Base-by-base conservation (phyloP, 1,140 invertebrate genomes). In the Caenorhabditis inopinata region DNA sequence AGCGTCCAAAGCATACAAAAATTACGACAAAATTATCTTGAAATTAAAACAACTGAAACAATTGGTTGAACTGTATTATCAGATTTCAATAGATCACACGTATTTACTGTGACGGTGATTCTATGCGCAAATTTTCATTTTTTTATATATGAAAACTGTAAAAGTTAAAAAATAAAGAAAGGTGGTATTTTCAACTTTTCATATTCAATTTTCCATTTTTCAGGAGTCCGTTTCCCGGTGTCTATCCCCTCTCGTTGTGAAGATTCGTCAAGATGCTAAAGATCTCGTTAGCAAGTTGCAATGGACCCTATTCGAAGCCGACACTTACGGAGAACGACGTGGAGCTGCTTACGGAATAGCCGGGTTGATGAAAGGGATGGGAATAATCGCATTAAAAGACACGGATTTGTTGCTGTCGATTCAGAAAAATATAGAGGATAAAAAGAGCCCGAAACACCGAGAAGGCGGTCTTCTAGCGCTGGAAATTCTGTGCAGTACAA, bases 391-490 rank as follows among this genome's bases (percentile, higher is more conserved):
- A 6, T 29, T 79, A 3, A 49, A 46, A 14, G 78, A 81, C 16
- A 51, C 48, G 16, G 79, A 81, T 14, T 18, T 76, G 1, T 14
- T 81, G 45, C 16, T 35, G 6, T 45, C 53, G 25, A 46, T 76
- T 53, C 45, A 75, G 29, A 81, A 81, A 48, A 73, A 74, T 76
- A 47, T 81, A 38, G 42, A 29, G 48, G 51, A 81, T 23, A 81
- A 81, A 27, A 76, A 62, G 74, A 45, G 42, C 21, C 53, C 29
- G 79, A 75, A 74, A 38, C 48, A 74, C 12, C 42, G 83, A 84
- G 96, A 98, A 92, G 96, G 96, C 77, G 95, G 96, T 1, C 89
- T 99, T 23, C 96, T 99, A 91, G 96, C 95, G 1, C 95, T 98
- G 91, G 96, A 98, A 90, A 96, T 97, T 93, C 90, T 99, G 16